Evolutionary conservation across 2,888 invertebrate species (phyloP), one percentile per base, ranked within the genome.

Genomic region (Octonoba sinensis): DNA sequence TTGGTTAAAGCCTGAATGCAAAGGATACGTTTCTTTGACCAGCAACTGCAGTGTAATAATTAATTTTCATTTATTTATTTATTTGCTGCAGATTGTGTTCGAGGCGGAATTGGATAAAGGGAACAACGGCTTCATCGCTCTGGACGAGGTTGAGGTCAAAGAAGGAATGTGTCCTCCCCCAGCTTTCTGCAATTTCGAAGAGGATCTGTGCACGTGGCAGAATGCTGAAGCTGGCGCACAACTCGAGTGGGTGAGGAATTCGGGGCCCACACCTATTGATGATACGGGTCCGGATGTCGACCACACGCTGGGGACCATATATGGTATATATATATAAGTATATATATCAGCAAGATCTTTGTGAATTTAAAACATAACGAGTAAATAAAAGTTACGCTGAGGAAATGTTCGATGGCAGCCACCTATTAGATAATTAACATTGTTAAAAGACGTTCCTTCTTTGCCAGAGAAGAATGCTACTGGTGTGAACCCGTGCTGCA

Each of bases 111-210:
- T 72, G 51, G 57, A 74, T 12, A 20, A 62, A 11, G 83, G 75
- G 0, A 57, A 65, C 22, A 20, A 65, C 11, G 84, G 84, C 24
- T 83, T 67, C 49, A 84, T 85, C 46, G 85, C 85, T 1, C 36
- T 85, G 4, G 85, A 85, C 60, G 85, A 85, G 18, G 56, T 85
- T 46, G 70, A 74, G 1, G 69, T 85, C 8, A 73, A 79, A 56
- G 73, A 75, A 2, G 84, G 83, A 2, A 13, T 1, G 6, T 85
- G 85, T 36, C 83, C 79, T 6, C 56, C 70, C 18, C 83, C 83
- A 12, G 81, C 76, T 4, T 74, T 74, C 20, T 85, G 85, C 60
- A 72, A 85, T 54, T 85, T 85, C n/a, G 84, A 85, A 54, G 49
- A 62, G 3, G 83, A 84, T 18, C 24, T 84, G 15, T 84, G 84